phyloP scores from a whole-genome alignment of 2,888 invertebrate genomes.

The Nezara viridula region DNA sequence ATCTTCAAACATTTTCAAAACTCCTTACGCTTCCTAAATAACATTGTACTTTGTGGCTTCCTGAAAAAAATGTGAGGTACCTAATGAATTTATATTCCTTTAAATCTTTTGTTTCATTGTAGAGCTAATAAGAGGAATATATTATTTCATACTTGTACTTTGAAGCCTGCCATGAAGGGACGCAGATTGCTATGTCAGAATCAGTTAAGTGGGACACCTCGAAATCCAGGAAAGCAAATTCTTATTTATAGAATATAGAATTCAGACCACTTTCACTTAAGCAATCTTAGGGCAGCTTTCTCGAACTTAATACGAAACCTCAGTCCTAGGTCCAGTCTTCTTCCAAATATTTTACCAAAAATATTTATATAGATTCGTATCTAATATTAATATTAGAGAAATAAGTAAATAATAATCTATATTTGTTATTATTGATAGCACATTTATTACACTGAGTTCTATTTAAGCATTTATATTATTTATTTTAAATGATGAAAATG shows the following conservation, averaged over 20 bases:
- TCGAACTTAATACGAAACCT: neutral
- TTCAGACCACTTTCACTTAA: conserved; percentile 17
- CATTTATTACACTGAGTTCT: too few species aligned
- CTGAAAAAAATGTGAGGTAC: too few species aligned
- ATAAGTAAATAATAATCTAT: neutral
- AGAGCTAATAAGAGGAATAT: too few species aligned
- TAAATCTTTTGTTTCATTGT: too few species aligned
- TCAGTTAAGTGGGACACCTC: neutral
- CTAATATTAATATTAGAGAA: too few species aligned
- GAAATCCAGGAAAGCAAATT: conserved; percentile 16
- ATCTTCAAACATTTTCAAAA: neutral
- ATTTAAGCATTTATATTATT: too few species aligned
- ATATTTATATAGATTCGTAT: neutral
- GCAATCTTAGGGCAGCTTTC: neutral
- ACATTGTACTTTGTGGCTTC: neutral
- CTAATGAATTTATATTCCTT: too few species aligned
- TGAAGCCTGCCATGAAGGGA: neutral
- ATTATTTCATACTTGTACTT: too few species aligned
- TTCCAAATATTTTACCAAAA: neutral
- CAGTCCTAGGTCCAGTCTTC: neutral
- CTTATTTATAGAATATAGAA: conserved; percentile 39
- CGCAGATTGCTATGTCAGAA: neutral
- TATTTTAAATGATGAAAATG: too few species aligned
- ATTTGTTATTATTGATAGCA: too few species aligned
- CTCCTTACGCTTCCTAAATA: neutral